Evolutionary conservation across 2,888 invertebrate species (phyloP).

Genomic region (Drosophila anceps): DNA sequence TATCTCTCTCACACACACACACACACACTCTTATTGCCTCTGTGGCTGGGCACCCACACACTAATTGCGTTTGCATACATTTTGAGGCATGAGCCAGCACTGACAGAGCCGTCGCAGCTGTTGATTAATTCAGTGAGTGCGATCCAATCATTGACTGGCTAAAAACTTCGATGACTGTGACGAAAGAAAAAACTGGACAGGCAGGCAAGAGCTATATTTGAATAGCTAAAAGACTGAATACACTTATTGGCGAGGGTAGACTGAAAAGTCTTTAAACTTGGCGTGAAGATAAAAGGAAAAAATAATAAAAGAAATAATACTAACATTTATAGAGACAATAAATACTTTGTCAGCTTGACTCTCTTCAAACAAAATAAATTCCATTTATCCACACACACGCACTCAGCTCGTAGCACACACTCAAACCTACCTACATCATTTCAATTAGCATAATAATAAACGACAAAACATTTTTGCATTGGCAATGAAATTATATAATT

Average conservation of each 20-base stretch:
- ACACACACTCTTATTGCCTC: background rate
- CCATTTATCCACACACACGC: background rate
- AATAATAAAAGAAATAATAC: background rate
- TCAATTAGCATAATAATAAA: constrained; percentile 4
- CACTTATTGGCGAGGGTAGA: background rate
- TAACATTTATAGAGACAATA: background rate
- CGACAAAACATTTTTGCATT: constrained; percentile 8
- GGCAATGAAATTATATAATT: constrained; percentile 14
- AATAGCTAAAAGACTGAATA: background rate
- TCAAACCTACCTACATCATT: background rate
- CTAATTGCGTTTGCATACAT: constrained; percentile 66
- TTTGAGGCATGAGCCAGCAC: constrained; percentile 10
- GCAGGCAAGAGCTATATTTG: constrained; percentile 1
- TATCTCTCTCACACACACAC: background rate
- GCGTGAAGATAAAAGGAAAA: too few relatives aligned
- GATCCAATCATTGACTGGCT: constrained; percentile 6
- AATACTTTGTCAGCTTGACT: background rate
- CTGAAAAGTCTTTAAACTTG: background rate
- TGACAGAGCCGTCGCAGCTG: background rate
- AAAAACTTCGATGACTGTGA: background rate
- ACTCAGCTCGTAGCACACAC: background rate
- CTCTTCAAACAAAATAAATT: background rate
- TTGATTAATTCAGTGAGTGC: constrained; percentile 34
- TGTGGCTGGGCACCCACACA: constrained; percentile 29
- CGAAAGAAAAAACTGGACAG: background rate